Conservation (phyloP, 2,888 invertebrate genomes). For the Hololepta plana region DNA sequence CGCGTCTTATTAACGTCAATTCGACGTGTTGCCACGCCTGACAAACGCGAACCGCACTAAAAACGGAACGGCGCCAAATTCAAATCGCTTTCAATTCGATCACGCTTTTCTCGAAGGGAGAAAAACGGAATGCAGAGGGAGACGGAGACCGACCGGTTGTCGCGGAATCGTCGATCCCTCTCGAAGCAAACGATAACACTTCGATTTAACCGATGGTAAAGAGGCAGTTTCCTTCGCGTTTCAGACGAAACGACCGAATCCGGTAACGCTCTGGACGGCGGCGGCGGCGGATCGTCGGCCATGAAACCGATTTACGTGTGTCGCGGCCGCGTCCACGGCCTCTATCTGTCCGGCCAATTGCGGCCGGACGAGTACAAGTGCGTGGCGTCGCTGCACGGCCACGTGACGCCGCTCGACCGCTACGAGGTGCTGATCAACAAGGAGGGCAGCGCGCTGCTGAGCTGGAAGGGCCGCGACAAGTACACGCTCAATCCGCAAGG, state of each 20-base stretch:
- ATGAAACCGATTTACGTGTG: slow-evolving; percentile 47
- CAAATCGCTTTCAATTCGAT: too few species aligned
- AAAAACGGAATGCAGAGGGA: too few species aligned
- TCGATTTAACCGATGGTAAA: too few species aligned
- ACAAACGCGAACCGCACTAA: too few species aligned
- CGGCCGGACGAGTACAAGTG: slow-evolving; percentile 38
- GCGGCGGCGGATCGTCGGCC: slow-evolving; percentile 15
- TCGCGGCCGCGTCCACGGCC: slow-evolving; percentile 49
- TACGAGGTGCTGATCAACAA: slow-evolving; percentile 63
- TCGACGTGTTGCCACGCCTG: too few species aligned
- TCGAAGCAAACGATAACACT: too few species aligned
- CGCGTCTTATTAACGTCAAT: too few species aligned
- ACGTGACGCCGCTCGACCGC: slow-evolving; percentile 31
- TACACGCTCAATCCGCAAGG: slow-evolving; percentile 47
- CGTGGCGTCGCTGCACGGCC: slow-evolving; percentile 40
- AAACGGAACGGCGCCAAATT: too few species aligned
- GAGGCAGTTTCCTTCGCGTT: too few species aligned
- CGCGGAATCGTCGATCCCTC: too few species aligned
- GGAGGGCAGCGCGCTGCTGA: slow-evolving; percentile 55
- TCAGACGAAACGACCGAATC: slow-evolving; percentile 31
- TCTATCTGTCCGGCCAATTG: slow-evolving; percentile 55
- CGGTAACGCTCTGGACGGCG: slow-evolving; percentile 26
- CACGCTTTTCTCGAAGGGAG: too few species aligned
- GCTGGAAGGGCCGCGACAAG: slow-evolving; percentile 61
- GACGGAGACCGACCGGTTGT: too few species aligned